Conservation (phyloP, 1,140 invertebrate genomes). For the Drosophila sturtevanti region DNA sequence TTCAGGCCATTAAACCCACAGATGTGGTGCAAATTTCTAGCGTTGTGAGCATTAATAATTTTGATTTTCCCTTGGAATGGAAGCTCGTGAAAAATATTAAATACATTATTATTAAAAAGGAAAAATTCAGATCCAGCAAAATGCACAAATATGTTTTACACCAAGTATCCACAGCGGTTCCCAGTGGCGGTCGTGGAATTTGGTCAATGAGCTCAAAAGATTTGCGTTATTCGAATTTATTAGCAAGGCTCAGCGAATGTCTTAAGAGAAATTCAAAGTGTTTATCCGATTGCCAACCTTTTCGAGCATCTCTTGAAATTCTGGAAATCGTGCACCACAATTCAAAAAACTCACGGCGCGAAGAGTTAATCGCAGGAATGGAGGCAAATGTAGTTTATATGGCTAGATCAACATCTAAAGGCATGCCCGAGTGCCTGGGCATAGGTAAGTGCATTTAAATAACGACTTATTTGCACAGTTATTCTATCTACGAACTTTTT, state of each 20-base stretch:
- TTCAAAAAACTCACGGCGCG: conserved; percentile 16
- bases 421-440: conserved; percentile 60
- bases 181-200: conserved; percentile 22
- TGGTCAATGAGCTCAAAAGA: conserved; percentile 75
- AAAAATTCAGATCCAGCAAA: conserved; percentile 20
- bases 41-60: conserved; percentile 83
- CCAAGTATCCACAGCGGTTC: conserved; percentile 41
- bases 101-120: conserved; percentile 50
- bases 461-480: too few species aligned
- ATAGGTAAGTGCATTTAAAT: conserved; percentile 55
- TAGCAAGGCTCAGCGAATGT: conserved; percentile 56
- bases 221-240: conserved; percentile 62
- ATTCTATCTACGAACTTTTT: not conserved
- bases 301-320: conserved; percentile 37
- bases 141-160: conserved; percentile 43
- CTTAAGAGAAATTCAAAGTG: conserved; percentile 55
- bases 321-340: conserved; percentile 44
- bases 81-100: conserved; percentile 64
- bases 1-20: conserved; percentile 83
- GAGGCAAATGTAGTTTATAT: conserved; percentile 79
- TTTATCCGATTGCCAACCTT: conserved; percentile 49
- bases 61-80: conserved; percentile 72
- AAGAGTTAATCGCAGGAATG: conserved; percentile 54
- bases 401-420: not conserved
- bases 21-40: conserved; percentile 85